Conservation (phyloP, 64 coral and sea anemone genomes). For the Dendronephthya gigantea region DNA sequence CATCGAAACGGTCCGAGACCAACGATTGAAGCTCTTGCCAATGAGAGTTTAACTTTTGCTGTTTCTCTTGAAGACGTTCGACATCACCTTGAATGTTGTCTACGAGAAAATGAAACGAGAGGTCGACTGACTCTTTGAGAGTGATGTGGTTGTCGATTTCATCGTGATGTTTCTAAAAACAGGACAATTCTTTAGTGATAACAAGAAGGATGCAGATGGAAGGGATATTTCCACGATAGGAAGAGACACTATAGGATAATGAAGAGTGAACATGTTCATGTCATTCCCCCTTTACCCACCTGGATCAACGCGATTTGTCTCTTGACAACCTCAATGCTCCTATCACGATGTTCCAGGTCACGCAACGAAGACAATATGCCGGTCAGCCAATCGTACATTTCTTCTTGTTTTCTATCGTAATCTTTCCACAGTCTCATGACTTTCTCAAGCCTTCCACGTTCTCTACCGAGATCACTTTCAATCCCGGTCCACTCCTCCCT, state of each 20-base stretch:
- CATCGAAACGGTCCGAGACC: not conserved
- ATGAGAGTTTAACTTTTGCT: not conserved
- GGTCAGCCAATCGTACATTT: not conserved
- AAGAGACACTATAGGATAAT: too few species aligned
- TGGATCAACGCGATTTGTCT: not conserved
- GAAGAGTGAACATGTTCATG: too few species aligned
- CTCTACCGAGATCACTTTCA: not conserved
- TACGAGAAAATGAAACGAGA: not conserved
- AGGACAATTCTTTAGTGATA: too few species aligned
- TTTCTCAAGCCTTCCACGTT: not conserved
- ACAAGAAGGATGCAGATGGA: too few species aligned
- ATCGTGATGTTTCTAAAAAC: conserved; percentile 2
- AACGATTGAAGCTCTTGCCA: not conserved
- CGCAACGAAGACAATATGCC: not conserved
- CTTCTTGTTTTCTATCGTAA: not conserved
- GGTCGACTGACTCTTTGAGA: not conserved
- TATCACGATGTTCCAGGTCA: not conserved
- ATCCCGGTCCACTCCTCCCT: not conserved
- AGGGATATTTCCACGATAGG: too few species aligned
- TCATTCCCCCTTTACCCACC: not conserved
- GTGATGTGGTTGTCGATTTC: not conserved
- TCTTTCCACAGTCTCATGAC: not conserved
- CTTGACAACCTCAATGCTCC: not conserved
- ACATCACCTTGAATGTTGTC: conserved; percentile 5
- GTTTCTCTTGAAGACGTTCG: not conserved